Conservation (phyloP, 23 tunicate genomes). For the Corella eumyota region DNA sequence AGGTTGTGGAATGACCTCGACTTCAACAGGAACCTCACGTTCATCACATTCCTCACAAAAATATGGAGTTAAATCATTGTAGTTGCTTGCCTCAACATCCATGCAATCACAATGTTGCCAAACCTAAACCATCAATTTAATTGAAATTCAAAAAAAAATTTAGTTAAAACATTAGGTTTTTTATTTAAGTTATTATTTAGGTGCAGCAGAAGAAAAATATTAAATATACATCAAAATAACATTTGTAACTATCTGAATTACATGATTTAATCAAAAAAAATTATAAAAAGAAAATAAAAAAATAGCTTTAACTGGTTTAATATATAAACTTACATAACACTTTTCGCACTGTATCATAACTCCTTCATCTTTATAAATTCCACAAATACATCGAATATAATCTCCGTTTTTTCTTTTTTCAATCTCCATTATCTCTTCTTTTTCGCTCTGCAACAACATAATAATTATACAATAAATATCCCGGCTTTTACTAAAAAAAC, state of each 20-base stretch:
- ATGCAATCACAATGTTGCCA: conserved; percentile 99
- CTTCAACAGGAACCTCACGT: conserved; percentile 39
- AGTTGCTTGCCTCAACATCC: conserved; percentile 33
- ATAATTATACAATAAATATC: too few relatives aligned
- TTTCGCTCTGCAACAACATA: too few relatives aligned
- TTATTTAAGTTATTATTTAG: too few relatives aligned
- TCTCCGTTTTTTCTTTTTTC: conserved; percentile 57
- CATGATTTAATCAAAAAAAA: too few relatives aligned
- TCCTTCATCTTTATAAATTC: conserved; percentile 76
- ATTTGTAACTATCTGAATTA: too few relatives aligned
- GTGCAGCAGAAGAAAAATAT: too few relatives aligned
- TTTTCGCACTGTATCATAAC: conserved; percentile 90
- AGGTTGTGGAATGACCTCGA: conserved; percentile 73
- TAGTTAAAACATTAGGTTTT: neutral
- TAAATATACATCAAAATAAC: too few relatives aligned
- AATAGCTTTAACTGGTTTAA: too few relatives aligned
- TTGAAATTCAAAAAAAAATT: neutral
- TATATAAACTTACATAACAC: conserved; percentile 66
- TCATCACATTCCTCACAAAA: conserved; percentile 80
- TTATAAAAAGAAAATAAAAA: too few relatives aligned
- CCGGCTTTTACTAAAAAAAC: neutral
- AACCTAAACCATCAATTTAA: conserved; percentile 40
- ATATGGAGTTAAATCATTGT: conserved; percentile 34
- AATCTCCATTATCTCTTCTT: conserved; percentile 4
- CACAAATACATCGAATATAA: conserved; percentile 77